Evolutionary conservation across 2,797 vertebrate genomes (phyloP), one percentile per base, ranked within the genome.

Genomic region (Parambassis ranga): DNA sequence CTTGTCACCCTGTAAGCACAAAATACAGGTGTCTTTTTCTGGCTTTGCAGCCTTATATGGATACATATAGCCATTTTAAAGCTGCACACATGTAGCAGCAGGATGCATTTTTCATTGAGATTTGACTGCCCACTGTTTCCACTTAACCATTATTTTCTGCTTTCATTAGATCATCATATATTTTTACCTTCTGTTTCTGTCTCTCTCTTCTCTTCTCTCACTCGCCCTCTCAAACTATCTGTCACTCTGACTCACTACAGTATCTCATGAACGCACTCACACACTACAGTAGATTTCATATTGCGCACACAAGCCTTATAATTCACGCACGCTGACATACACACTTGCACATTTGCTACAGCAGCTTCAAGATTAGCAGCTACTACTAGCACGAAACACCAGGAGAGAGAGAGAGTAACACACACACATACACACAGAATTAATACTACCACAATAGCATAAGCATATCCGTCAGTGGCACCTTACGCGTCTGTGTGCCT

Each of bases 1-100:
- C 73, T 82, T 84, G 84, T 85, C 88, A 84, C 80, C 75, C 65
- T 78, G 52, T 70, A 75, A 85, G 74, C 73, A 65, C 44, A 38
- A 77, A 31, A 41, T 52, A 43, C 62, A 44, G 46, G 30, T 38
- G 51, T 66, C 28, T 28, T 15, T 44, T 65, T 44, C 19, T 56
- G 52, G 39, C 42, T 44, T 33, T 58, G 50, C 16, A 56, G 65
- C 60, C 28, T 32, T 9, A 2, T 3, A 18, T 49, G 38, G 46
- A 47, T 13, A 58, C 62, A 38, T 11, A 10, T 16, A 32, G 32
- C 42, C 47, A 61, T 35, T 28, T 30, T 23, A 23, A 33, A 49
- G 32, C 32, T 3, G 13, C 50, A 33, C 31, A 66, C 22, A 42
- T 26, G 51, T 41, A 11, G 32, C 42, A 33, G 47, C 9, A 5